Evolutionary conservation across 2,113 vertebrate species (phyloP), one percentile per base, ranked within the genome.

Genomic region (Brachirus orientalis): DNA sequence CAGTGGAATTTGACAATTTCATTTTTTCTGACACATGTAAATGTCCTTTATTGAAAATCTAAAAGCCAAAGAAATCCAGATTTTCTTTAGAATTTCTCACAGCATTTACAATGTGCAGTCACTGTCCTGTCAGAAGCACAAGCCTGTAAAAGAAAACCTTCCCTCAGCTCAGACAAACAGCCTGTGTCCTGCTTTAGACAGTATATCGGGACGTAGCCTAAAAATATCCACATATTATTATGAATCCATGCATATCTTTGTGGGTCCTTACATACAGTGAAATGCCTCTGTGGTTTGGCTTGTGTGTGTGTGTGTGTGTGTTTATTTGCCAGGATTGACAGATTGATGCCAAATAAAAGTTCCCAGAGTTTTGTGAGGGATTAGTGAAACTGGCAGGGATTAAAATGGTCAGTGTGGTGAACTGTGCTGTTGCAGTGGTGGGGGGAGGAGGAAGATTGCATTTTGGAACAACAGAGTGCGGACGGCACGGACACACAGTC

Each of bases 301-400:
- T 43, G 54, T 41, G 33, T 11, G 7, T 41, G 9, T 69, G 22
- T 74, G 35, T 37, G 35, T 61, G 9, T 69, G 22, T 74, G 35
- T 37, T 22, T 61, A 10, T 43, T 47, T 9, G 58, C 18, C 40
- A 59, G 77, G 73, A 67, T 47, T 50, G 72, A 66, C 75, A 79
- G 77, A 83, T 72, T 88, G 79, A 84, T 79, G 68, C 80, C 58
- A 72, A 66, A 82, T 82, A 84, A 79, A 89, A 87, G 68, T 89
- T 83, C 69, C 65, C 41, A 48, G 59, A 81, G 75, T 80, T 85
- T 77, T 79, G 66, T 41, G 18, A 79, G 69, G 83, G 90, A 91
- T 92, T 90, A 91, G 46, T 1, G 53, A 82, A 69, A 66, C 77
- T 73, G 82, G 77, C 67, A 38, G 71, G 86, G 86, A 90, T 92